Evolutionary conservation across 2,888 invertebrate species (phyloP).

Genomic region (Isoperla grammatica): DNA sequence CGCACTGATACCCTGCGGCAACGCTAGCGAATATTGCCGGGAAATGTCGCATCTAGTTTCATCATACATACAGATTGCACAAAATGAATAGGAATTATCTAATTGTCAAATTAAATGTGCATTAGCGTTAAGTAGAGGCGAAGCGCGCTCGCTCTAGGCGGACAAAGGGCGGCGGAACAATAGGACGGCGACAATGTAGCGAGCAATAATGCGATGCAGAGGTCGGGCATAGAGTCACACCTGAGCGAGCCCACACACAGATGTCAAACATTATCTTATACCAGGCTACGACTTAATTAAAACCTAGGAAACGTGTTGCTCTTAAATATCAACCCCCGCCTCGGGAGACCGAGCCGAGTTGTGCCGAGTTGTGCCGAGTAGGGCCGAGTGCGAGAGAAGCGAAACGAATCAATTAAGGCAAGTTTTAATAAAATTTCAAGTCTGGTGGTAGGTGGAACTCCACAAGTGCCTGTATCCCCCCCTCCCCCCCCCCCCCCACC

Average conservation of each 20-base stretch:
- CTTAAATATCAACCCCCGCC: too few relatives aligned
- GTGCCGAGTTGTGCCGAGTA: too few relatives aligned
- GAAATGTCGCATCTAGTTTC: constrained; percentile 24
- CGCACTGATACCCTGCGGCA: constrained; percentile 14
- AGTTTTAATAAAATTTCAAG: constrained; percentile 34
- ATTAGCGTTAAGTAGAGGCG: constrained; percentile 39
- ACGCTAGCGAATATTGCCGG: constrained; percentile 27
- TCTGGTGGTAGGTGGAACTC: constrained; percentile 30
- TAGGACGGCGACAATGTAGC: neutral
- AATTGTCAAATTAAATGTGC: constrained; percentile 45
- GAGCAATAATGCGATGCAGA: neutral
- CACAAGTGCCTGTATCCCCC: constrained; percentile 27
- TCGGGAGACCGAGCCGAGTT: too few relatives aligned
- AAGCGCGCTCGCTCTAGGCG: neutral
- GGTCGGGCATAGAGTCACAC: neutral
- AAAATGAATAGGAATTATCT: constrained; percentile 44
- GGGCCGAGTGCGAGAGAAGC: too few relatives aligned
- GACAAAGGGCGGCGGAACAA: neutral
- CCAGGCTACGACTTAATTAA: too few relatives aligned
- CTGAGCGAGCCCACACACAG: too few relatives aligned
- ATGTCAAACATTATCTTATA: too few relatives aligned
- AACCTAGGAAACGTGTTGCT: too few relatives aligned
- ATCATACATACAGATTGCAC: constrained; percentile 34
- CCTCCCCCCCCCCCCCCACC: constrained; percentile 15
- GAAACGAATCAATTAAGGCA: constrained; percentile 12